Percentiles rank a stretch among this genome's conserved stretches.
Evolutionary conservation across 1,140 invertebrate species (phyloP).

Genomic region (Caenorhabditis inopinata): DNA sequence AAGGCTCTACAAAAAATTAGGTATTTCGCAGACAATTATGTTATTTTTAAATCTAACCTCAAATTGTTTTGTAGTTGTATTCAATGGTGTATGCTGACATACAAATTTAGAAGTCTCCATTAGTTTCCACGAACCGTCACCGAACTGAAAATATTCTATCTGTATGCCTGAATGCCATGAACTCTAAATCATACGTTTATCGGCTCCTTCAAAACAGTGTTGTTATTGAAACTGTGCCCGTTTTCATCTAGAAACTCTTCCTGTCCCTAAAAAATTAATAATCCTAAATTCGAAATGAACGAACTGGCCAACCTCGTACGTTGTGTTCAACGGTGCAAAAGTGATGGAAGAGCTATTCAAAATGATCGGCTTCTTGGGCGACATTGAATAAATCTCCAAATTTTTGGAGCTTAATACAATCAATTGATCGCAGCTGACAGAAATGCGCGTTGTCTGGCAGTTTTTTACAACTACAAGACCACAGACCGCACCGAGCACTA

Average conservation of each 20-base stretch:
- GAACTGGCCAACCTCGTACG: neutral
- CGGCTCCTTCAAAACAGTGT: neutral
- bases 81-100: neutral
- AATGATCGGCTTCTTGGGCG: neutral
- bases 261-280: neutral
- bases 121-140: neutral
- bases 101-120: slow-evolving; percentile 7
- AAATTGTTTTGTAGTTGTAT: neutral
- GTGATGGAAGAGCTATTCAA: neutral
- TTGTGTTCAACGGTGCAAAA: slow-evolving; percentile 20
- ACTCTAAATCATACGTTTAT: neutral
- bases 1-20: neutral
- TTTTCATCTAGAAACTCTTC: neutral
- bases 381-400: neutral
- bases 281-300: neutral
- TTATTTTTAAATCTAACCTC: neutral
- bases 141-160: neutral
- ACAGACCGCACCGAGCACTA: neutral
- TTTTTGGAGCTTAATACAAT: neutral
- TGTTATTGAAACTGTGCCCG: neutral
- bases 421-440: neutral
- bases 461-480: neutral
- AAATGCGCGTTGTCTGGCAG: neutral
- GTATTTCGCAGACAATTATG: too few relatives aligned
- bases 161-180: too few relatives aligned